These are phyloP conservation scores for Cryptocephalus moraei DNA, from an alignment of 2,888 invertebrate genomes.

Conservation along the genomic window DNA sequence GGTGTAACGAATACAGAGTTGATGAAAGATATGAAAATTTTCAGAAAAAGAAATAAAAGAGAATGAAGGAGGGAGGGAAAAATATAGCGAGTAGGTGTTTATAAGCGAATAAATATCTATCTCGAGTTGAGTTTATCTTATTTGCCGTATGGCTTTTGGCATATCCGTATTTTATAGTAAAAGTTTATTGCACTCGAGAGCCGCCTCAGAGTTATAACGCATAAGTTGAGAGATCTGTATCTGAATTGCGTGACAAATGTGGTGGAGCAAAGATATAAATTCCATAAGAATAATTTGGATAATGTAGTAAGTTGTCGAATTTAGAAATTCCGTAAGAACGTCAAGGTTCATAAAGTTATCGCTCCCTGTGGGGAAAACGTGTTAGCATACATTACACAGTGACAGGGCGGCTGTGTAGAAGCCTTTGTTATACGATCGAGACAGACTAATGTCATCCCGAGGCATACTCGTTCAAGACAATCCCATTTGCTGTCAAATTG, in stretches of 20 bases:
- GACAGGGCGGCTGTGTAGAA: conserved; percentile 32
- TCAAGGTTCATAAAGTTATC: conserved; percentile 35
- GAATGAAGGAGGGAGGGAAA: too few relatives aligned
- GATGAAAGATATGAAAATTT: too few relatives aligned
- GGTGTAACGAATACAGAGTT: too few relatives aligned
- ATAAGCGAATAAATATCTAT: neutral
- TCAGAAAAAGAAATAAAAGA: too few relatives aligned
- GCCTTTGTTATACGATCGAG: conserved; percentile 37
- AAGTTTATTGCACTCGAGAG: conserved; percentile 12
- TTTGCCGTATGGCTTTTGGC: conserved; percentile 11
- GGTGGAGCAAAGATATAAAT: conserved; percentile 11
- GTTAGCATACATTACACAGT: conserved; percentile 40
- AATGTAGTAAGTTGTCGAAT: conserved; percentile 24
- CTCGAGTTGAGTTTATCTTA: conserved; percentile 9
- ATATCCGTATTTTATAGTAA: conserved; percentile 11
- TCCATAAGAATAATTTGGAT: conserved; percentile 20
- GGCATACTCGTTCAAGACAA: conserved; percentile 37
- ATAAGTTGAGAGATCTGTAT: conserved; percentile 11
- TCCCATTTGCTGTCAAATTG: conserved; percentile 39
- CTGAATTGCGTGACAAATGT: conserved; percentile 17
- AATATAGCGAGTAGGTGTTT: neutral
- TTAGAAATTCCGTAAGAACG: conserved; percentile 23
- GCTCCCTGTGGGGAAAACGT: conserved; percentile 35
- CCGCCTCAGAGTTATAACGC: conserved; percentile 2
- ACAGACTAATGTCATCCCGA: conserved; percentile 38